These are phyloP conservation scores for Diarsia dahlii DNA, from an alignment of 2,888 invertebrate genomes.

Conservation along the genomic window DNA sequence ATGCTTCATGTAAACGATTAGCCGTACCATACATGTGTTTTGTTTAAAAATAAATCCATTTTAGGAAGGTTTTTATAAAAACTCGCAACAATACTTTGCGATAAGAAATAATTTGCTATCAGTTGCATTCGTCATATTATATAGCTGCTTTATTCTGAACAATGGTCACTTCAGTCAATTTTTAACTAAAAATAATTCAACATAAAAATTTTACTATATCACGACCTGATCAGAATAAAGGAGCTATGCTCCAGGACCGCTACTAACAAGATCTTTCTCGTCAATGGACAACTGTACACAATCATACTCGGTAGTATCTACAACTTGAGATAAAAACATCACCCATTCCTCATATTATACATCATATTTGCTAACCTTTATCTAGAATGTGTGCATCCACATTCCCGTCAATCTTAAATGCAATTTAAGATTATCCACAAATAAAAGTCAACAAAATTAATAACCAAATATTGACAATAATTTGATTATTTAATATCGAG, in stretches of 20 bases:
- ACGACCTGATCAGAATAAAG: slow-evolving; percentile 77
- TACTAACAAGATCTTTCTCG: slow-evolving; percentile 73
- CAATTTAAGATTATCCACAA: slow-evolving; percentile 64
- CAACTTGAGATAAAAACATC: slow-evolving; percentile 58
- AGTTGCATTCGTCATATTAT: slow-evolving; percentile 77
- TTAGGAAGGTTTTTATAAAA: slow-evolving; percentile 74
- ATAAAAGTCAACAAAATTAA: slow-evolving; percentile 69
- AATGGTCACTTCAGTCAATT: slow-evolving; percentile 80
- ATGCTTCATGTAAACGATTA: slow-evolving; percentile 88
- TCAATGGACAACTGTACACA: slow-evolving; percentile 64
- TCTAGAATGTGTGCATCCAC: slow-evolving; percentile 63
- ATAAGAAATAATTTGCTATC: slow-evolving; percentile 84
- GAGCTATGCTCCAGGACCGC: slow-evolving; percentile 75
- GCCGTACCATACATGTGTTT: slow-evolving; percentile 82
- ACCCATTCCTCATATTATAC: slow-evolving; percentile 53
- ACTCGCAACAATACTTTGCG: slow-evolving; percentile 85
- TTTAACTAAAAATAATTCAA: slow-evolving; percentile 83
- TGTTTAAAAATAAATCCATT: slow-evolving; percentile 78
- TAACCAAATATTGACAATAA: slow-evolving; percentile 64
- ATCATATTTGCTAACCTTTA: slow-evolving; percentile 66
- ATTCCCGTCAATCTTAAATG: slow-evolving; percentile 63
- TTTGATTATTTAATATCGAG: slow-evolving; percentile 66
- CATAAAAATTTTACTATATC: slow-evolving; percentile 82
- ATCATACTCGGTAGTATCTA: slow-evolving; percentile 56
- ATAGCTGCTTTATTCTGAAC: slow-evolving; percentile 80